Evolutionary conservation across 2,888 invertebrate species (phyloP), one percentile per base, ranked within the genome.

Genomic region (Acanthosepion lycidas): DNA sequence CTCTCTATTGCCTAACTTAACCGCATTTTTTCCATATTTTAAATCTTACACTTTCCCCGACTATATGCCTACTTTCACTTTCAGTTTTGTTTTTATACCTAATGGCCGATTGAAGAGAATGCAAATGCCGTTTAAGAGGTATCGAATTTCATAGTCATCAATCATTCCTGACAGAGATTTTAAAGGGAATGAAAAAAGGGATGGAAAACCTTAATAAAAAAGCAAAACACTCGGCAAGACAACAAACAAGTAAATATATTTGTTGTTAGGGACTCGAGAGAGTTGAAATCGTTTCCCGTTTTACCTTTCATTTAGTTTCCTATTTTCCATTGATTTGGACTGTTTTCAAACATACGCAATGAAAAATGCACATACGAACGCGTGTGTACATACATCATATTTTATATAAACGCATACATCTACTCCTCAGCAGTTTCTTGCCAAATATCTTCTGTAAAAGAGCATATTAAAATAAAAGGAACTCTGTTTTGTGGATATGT

Each of bases 121-220:
- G 78, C 78, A 78, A 78, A 78, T 78, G 78, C 78, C 78, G 78
- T n/a, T 78, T 78, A 78, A 78, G 33, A 78, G 78, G 78, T 78
- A 78, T 78, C 78, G 78, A 78, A 78, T 78, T 78, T 78, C 78
- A 78, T 78, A n/a, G n/a, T 78, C 78, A 78, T 78, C 78, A 78
- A 78, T 78, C 78, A 78, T 78, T 78, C 78, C 78, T 78, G 78
- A 78, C 78, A 33, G 78, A 78, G 15, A 78, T 78, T 78, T 78
- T 78, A 78, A 78, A 78, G n/a, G 78, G 78, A n/a, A 78, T 78
- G 33, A 78, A 78, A 78, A 78, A 78, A n/a, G 12, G n/a, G n/a
- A 33, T 15, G 78, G n/a, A 15, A n/a, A 78, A 78, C n/a, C n/a
- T 33, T n/a, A 12, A 12, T 9, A 78, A 78, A 33, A n/a, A n/a